Evolutionary conservation across 1,140 invertebrate genomes (phyloP).

Genomic region (Lepidurus packardi): DNA sequence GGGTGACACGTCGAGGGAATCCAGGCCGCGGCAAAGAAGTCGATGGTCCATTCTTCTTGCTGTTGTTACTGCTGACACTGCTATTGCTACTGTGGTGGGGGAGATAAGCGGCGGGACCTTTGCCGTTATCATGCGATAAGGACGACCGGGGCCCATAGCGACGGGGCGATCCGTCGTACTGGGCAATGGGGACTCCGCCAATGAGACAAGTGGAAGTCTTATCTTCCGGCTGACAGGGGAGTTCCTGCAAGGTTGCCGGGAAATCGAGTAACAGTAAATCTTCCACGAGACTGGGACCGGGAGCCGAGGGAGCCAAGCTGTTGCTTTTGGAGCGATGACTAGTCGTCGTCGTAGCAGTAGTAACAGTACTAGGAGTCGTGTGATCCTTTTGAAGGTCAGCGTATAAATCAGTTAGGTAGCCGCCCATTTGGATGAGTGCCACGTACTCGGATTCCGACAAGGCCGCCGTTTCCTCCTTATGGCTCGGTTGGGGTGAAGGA

Average conservation of each 20-base stretch:
- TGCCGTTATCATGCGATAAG: slow-evolving; percentile 30
- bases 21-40: slow-evolving; percentile 38
- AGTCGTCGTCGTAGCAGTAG: not conserved
- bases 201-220: slow-evolving; percentile 62
- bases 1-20: slow-evolving; percentile 38
- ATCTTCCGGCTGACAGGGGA: slow-evolving; percentile 33
- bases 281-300: slow-evolving; percentile 6
- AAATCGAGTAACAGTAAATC: slow-evolving; percentile 4
- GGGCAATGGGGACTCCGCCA: slow-evolving; percentile 78
- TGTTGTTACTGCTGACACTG: not conserved
- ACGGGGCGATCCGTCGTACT: slow-evolving; percentile 84
- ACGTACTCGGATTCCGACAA: slow-evolving; percentile 3
- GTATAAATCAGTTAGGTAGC: not conserved
- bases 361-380: not conserved
- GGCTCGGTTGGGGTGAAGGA: not conserved
- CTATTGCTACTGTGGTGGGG: slow-evolving; percentile 7
- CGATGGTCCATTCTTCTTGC: slow-evolving; percentile 37
- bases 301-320: slow-evolving; percentile 24
- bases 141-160: slow-evolving; percentile 64
- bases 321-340: slow-evolving; percentile 28
- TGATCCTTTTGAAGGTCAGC: not conserved
- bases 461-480: not conserved
- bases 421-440: slow-evolving; percentile 3
- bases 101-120: not conserved
- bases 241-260: not conserved